These are phyloP conservation scores for Hypsibius dujardini DNA, from an alignment of 1,140 invertebrate species.

Conservation along the genomic window DNA sequence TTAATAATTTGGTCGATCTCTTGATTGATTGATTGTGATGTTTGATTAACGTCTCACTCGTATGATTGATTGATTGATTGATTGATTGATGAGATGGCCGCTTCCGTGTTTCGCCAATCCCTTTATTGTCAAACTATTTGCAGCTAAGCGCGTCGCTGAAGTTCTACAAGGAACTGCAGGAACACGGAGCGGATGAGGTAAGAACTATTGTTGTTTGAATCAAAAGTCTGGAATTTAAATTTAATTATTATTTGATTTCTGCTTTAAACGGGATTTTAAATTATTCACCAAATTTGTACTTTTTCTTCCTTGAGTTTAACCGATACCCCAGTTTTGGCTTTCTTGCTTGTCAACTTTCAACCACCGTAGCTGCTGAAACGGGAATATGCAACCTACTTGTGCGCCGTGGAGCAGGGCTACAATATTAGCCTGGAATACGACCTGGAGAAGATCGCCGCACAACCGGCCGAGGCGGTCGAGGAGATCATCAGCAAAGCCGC, in stretches of 20 bases:
- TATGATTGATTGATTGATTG: conserved; percentile 18
- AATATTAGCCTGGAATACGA: conserved; percentile 85
- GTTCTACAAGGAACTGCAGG: conserved; percentile 94
- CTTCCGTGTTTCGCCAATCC: no score
- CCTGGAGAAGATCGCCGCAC: conserved; percentile 55
- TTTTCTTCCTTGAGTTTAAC: conserved; percentile 20
- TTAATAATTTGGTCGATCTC: no score
- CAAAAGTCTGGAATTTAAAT: no score
- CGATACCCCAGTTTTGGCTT: no score
- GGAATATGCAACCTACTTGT: conserved; percentile 66
- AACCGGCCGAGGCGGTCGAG: conserved; percentile 60
- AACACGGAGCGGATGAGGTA: conserved; percentile 85
- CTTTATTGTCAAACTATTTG: conserved; percentile 28
- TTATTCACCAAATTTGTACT: conserved; percentile 21
- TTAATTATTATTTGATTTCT: no score
- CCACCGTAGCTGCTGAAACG: conserved; percentile 52
- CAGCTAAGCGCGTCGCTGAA: conserved; percentile 93
- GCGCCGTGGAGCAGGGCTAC: conserved; percentile 70
- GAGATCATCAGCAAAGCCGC: conserved; percentile 74
- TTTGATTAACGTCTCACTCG: conserved; percentile 17
- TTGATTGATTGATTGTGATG: no score
- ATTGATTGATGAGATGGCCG: background rate
- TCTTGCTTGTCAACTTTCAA: no score
- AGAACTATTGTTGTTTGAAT: conserved; percentile 20
- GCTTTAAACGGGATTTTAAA: background rate